Evolutionary conservation across 2,113 vertebrate genomes (phyloP).

Genomic region (Barnardius zonarius): DNA sequence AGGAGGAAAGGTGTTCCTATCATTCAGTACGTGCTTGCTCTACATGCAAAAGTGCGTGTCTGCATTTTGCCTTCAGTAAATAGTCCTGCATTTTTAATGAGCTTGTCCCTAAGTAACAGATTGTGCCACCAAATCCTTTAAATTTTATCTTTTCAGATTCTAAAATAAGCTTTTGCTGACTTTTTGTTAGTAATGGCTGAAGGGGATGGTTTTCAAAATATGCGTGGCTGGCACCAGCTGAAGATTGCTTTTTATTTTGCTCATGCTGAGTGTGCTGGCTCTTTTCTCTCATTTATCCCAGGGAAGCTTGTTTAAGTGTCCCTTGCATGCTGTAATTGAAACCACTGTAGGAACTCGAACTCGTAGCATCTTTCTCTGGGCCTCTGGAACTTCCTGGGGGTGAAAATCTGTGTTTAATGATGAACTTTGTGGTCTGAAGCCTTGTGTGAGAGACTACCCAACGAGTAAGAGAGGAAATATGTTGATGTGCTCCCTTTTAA

Average conservation of each 20-base stretch:
- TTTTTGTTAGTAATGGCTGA: constrained; percentile 47
- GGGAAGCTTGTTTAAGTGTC: constrained; percentile 21
- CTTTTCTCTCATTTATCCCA: constrained; percentile 31
- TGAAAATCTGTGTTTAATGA: constrained; percentile 37
- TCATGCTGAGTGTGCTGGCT: constrained; percentile 21
- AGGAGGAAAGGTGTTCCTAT: constrained; percentile 7
- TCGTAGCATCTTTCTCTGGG: constrained; percentile 23
- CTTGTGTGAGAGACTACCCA: not conserved
- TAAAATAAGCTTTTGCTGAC: constrained; percentile 61
- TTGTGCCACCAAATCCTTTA: constrained; percentile 11
- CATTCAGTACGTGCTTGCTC: constrained; percentile 1
- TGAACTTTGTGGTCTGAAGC: not conserved
- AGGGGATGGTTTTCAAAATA: constrained; percentile 47
- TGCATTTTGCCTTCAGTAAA: constrained; percentile 55
- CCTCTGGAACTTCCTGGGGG: constrained; percentile 33
- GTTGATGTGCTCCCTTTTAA: not conserved
- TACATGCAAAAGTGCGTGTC: constrained; percentile 42
- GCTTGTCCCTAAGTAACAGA: constrained; percentile 22
- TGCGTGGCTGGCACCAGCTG: constrained; percentile 30
- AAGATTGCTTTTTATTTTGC: constrained; percentile 33
- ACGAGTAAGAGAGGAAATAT: not conserved
- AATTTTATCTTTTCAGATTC: constrained; percentile 40
- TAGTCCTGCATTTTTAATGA: constrained; percentile 40
- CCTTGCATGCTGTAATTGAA: constrained; percentile 15
- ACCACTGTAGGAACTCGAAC: not conserved